Base-by-base conservation (phyloP, 2,113 vertebrate species). In the Cichladusa arquata region DNA sequence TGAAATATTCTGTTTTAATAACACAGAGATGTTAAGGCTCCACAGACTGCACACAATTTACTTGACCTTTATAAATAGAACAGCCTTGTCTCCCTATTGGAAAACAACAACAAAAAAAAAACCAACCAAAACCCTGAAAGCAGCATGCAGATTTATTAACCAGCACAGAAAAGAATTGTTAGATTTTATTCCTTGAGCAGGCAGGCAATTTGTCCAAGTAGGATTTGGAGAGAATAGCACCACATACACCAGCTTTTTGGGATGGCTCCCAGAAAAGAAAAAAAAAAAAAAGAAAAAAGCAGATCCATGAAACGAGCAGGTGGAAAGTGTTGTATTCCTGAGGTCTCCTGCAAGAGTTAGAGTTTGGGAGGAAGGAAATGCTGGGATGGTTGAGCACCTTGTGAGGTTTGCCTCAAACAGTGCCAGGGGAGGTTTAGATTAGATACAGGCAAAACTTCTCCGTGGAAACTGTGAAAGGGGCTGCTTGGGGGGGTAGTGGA, bases 61-160 rank as follows among this genome's bases (percentile, higher is more conserved):
- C 88, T 88, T 88, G 85, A 85, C 85, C 62, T 95, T 82, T 94
- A 93, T 81, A 93, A 91, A 91, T 53, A 89, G 90, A 95, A 69
- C 69, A 89, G 44, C 58, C 22, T 45, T 48, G 31, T 72, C 45
- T 84, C 56, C 79, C 62, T 88, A 9, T 36, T 64, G 85, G 11
- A 57, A 81, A 67, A 58, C 79, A 36, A 36, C 36, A 9, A n/a
- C 72, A 38, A 61, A 14, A n/a, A 79, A 38, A 61, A 14, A 40
- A 33, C 38, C 38, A 8, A 11, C 28, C 38, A 36, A 58, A 24
- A 17, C 29, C 38, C 60, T 38, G 81, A 64, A 84, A 81, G 57
- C 14, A 85, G 65, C 56, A 53, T 17, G 25, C 4, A 19, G 45
- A 40, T 89, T 80, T 88, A 91, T 86, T 66, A 81, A 54, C n/a